These are phyloP conservation scores for Drosophila erecta DNA, from an alignment of 1,140 invertebrate genomes.

Conservation along the genomic window DNA sequence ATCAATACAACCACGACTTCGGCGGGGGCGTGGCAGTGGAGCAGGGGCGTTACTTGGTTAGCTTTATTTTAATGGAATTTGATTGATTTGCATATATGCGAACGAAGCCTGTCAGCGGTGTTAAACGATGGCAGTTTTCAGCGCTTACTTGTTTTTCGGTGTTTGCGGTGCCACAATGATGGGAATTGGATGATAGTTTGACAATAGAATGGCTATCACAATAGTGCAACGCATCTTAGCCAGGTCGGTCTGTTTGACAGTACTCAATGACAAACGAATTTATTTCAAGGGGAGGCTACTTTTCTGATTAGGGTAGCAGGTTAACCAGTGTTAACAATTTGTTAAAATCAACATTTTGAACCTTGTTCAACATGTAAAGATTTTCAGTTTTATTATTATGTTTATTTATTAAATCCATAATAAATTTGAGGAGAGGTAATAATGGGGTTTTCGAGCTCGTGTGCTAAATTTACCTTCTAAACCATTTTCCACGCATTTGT, in stretches of 20 bases:
- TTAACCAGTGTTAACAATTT: too few relatives aligned
- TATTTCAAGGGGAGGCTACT: too few relatives aligned
- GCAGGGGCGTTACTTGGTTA: conserved; percentile 36
- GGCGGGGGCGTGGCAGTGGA: conserved; percentile 1
- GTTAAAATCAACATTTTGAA: background rate
- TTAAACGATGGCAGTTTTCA: conserved; percentile 57
- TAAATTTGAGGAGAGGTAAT: too few relatives aligned
- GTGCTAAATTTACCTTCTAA: background rate
- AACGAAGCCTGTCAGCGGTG: conserved; percentile 52
- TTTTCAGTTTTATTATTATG: too few relatives aligned
- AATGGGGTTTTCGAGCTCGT: background rate
- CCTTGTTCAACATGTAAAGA: background rate
- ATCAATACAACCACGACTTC: conserved; percentile 22
- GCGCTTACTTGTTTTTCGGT: conserved; percentile 2
- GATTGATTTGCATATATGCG: conserved; percentile 74
- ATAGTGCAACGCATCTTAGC: too few relatives aligned
- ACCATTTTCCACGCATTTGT: background rate
- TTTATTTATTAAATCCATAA: too few relatives aligned
- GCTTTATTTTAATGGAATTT: conserved; percentile 70
- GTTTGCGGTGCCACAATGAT: background rate
- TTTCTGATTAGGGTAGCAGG: too few relatives aligned
- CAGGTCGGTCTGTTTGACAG: too few relatives aligned
- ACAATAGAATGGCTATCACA: background rate
- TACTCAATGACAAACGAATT: too few relatives aligned
- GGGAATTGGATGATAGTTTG: background rate